Evolutionary conservation across 2,888 invertebrate species (phyloP).

Genomic region (Eledone cirrhosa): DNA sequence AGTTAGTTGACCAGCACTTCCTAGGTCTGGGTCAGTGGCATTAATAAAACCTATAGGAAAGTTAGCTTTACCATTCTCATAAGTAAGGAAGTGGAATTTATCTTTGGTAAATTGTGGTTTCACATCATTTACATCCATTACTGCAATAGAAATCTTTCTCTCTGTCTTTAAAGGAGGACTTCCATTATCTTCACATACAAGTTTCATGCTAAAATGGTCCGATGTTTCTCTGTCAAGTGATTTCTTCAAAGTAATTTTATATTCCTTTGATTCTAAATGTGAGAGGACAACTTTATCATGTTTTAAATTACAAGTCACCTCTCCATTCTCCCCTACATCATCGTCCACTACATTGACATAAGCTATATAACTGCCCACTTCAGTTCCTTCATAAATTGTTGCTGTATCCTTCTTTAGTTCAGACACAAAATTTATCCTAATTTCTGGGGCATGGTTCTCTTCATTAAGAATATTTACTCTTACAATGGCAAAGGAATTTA

Average conservation of each 20-base stretch:
- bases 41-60: constrained; percentile 15
- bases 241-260: not conserved
- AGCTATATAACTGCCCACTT: constrained; percentile 18
- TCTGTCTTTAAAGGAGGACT: not conserved
- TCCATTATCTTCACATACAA: constrained; percentile 23
- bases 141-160: constrained; percentile 14
- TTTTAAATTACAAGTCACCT: not conserved
- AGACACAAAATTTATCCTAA: not conserved
- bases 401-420: not conserved
- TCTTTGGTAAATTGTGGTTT: constrained; percentile 20
- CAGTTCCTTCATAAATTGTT: not conserved
- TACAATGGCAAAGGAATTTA: constrained; percentile 3
- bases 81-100: not conserved
- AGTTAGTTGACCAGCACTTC: constrained; percentile 8
- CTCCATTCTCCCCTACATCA: constrained; percentile 8
- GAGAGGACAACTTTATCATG: constrained; percentile 4
- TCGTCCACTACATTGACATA: constrained; percentile 8
- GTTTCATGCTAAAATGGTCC: not conserved
- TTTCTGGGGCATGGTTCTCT: not conserved
- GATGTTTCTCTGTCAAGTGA: not conserved
- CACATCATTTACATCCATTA: constrained; percentile 30
- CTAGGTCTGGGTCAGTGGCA: constrained; percentile 19
- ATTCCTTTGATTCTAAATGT: not conserved
- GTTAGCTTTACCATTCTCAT: constrained; percentile 17
- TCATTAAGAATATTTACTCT: not conserved